Evolutionary conservation across 2,797 vertebrate genomes (phyloP), one percentile per base, ranked within the genome.

Genomic region (Anguilla pacifica): DNA sequence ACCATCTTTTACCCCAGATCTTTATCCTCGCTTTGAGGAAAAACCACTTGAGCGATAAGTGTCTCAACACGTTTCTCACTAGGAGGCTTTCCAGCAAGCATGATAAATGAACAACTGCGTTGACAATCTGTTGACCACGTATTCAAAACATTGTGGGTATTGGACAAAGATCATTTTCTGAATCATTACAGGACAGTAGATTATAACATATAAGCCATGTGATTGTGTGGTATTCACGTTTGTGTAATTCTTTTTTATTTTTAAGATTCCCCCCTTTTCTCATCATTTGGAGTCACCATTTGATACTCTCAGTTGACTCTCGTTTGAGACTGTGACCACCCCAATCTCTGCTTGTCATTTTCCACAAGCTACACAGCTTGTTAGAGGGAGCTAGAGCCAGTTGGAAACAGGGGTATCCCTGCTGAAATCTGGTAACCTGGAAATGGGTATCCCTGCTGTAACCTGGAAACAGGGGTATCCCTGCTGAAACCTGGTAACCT

Each of bases 61-160:
- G 61, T 85, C 46, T 89, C 86, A 83, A 61, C 28, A 87, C 67
- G 39, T 90, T 85, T 86, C 43, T 81, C 86, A 19, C 85, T 25
- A n/a, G 77, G 82, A 85, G 87, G 61, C 53, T 43, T 87, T 79
- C 85, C 64, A 89, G 55, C 55, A 83, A 49, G 61, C 59, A 35
- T 35, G 67, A 74, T 35, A 46, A 25, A 28, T 35, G 55, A 59
- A 64, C 82, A 85, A 87, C 70, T 83, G 55, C 22, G 31, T 83
- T 59, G 57, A 72, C 70, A 35, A 35, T 72, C 28, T 72, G 70
- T 72, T 67, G 31, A 31, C 70, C 31, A 10, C n/a, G 4, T 77
- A 77, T 35, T 39, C 13, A 35, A 77, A 77, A 43, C 31, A 77
- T 77, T 77, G 31, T 77, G 35, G 72, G 35, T 39, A 49, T 81